Percentiles rank a stretch among this genome's conserved stretches.
Evolutionary conservation across 1,140 invertebrate genomes (phyloP).

Genomic region (Bacillus rossius): DNA sequence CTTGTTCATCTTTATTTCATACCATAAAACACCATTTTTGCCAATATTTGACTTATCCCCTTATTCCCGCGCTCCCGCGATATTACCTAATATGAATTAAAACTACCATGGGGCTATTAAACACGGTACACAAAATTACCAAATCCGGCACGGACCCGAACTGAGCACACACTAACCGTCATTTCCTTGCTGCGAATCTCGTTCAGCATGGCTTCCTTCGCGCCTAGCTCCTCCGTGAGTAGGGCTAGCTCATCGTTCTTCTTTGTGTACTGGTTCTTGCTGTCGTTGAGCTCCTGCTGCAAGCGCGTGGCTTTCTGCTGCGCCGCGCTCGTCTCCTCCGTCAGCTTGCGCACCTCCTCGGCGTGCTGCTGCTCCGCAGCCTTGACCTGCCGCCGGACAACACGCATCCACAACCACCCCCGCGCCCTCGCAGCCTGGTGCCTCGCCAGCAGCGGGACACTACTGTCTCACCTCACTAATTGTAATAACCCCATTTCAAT

Average conservation of each 20-base stretch:
- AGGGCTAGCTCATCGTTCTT: conserved; percentile 55
- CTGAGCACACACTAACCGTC: conserved; percentile 43
- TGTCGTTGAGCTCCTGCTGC: conserved; percentile 50
- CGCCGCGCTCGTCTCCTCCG: conserved; percentile 49
- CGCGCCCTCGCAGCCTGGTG: neutral
- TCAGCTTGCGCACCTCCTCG: conserved; percentile 44
- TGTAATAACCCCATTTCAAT: too few species aligned
- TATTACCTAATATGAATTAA: too few species aligned
- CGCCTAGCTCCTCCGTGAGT: conserved; percentile 60
- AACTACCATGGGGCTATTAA: too few species aligned
- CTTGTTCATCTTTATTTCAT: too few species aligned
- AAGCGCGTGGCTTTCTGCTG: conserved; percentile 45
- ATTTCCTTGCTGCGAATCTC: conserved; percentile 72
- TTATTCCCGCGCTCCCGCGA: too few species aligned
- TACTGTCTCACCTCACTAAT: too few species aligned
- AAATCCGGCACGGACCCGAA: too few species aligned
- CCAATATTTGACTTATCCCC: too few species aligned
- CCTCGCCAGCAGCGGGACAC: too few species aligned
- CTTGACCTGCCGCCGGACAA: conserved; percentile 1
- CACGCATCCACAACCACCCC: neutral
- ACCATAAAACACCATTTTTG: too few species aligned
- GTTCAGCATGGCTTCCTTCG: conserved; percentile 59
- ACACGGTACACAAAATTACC: too few species aligned
- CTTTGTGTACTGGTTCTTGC: conserved; percentile 46
- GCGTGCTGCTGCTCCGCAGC: conserved; percentile 26